phyloP scores from a whole-genome alignment of 2,113 vertebrate species.

The Eudyptes chrysolophus region DNA sequence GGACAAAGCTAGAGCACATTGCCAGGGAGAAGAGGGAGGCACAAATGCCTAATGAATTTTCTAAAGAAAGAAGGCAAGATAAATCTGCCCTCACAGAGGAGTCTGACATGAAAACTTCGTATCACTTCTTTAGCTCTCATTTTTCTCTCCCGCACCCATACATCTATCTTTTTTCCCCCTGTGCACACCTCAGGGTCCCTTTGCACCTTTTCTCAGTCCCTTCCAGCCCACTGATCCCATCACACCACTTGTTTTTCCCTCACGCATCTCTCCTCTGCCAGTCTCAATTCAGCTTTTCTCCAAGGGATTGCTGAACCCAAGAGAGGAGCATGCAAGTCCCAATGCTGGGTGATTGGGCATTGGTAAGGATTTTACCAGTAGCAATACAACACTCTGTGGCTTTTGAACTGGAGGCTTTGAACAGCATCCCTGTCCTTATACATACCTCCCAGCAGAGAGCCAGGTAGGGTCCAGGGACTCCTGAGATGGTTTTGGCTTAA shows the following conservation, averaged over 20 bases:
- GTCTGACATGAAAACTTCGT: background rate
- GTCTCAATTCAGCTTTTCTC: background rate
- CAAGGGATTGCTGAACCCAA: background rate
- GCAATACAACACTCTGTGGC: background rate
- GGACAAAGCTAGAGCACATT: background rate
- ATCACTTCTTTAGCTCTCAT: background rate
- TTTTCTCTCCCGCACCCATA: background rate
- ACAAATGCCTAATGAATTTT: conserved; percentile 25
- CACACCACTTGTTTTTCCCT: background rate
- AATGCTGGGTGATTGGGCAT: background rate
- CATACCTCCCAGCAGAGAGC: background rate
- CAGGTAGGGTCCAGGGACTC: background rate
- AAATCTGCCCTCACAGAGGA: background rate
- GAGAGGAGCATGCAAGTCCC: background rate
- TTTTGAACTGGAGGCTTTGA: background rate
- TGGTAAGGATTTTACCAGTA: background rate
- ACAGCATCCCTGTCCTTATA: background rate
- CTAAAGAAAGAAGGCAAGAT: background rate
- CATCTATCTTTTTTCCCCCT: background rate
- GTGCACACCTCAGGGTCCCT: background rate
- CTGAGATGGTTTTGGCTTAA: background rate
- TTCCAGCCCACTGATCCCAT: background rate
- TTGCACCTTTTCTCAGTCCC: background rate
- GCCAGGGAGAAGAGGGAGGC: background rate
- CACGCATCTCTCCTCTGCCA: background rate